Evolutionary conservation across 2,113 vertebrate genomes (phyloP).

Genomic region (Pollimyrus isidori): DNA sequence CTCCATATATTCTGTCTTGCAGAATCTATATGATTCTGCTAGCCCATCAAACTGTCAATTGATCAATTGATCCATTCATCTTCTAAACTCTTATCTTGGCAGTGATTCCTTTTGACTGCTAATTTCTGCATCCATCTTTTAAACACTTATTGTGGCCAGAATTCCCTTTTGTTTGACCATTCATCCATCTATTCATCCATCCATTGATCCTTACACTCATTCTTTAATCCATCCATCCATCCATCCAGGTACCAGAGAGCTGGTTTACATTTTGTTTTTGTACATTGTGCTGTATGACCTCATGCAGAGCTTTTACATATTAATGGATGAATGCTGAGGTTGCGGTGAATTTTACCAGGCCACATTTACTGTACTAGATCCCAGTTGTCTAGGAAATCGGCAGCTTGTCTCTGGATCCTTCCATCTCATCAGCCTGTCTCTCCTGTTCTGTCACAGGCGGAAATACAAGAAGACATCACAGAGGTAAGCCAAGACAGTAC

Average conservation of each 20-base stretch:
- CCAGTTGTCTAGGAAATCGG: not conserved
- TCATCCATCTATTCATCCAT: not conserved
- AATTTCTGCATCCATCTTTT: not conserved
- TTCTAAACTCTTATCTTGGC: not conserved
- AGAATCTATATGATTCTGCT: not conserved
- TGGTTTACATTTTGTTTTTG: not conserved
- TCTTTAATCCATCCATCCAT: not conserved
- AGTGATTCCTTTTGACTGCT: not conserved
- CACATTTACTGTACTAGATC: not conserved
- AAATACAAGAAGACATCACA: slow-evolving; percentile 99
- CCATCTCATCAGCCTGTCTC: slow-evolving; percentile 39
- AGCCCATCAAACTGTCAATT: not conserved
- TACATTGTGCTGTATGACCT: not conserved
- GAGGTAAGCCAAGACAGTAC: slow-evolving; percentile 76
- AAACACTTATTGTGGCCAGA: not conserved
- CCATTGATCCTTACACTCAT: not conserved
- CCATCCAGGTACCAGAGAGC: not conserved
- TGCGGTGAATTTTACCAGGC: not conserved
- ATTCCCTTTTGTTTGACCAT: not conserved
- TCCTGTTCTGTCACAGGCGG: slow-evolving; percentile 76
- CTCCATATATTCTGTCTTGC: not conserved
- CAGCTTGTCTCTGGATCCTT: not conserved
- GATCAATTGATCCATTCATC: not conserved
- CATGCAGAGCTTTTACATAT: not conserved
- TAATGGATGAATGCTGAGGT: not conserved